Base-by-base conservation (phyloP, 1,140 invertebrate species). In the Antheraea pernyi region DNA sequence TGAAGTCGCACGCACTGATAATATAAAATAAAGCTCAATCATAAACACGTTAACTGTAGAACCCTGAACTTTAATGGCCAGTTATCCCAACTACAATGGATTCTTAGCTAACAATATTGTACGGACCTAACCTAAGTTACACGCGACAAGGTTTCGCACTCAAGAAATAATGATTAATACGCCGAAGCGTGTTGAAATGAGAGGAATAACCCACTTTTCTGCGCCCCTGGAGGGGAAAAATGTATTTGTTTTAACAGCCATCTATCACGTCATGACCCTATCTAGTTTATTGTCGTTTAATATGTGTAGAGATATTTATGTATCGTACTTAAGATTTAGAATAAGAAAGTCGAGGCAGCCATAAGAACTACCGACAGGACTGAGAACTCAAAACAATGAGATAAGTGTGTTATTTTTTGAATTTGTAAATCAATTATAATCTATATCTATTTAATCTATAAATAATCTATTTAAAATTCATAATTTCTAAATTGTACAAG, bases 131-230 rank as follows among this genome's bases (percentile, higher is more conserved):
- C 62, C 68, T 67, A 65, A 68, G 65, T 72, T 77, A 74, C 69
- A 71, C 46, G 71, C 65, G 72, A 90, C 88, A 90, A 76, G 82
- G 80, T 67, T 90, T 86, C 71, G 86, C 86, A 90, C 88, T 90
- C 79, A 80, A 68, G 75, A 72, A 80, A 82, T 71, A 83, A 84
- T 83, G 84, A 86, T 86, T 82, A 86, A 86, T 84, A 81, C 72
- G 65, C 71, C 73, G 69, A 66, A 68, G 67, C 69, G 69, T 60
- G 72, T 60, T 70, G 70, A 69, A 81, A 79, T 79, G 74, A 72
- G 74, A 70, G 65, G 30, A 71, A 74, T 72, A 70, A 74, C 70
- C 63, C 72, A 70, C 62, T 63, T 65, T 65, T 70, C 71, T 42
- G 63, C 36, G 63, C 69, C 48, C 63, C 63, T 48, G 64, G 59